Evolutionary conservation across 2,797 vertebrate genomes (phyloP).

Genomic region (Denticeps clupeoides): DNA sequence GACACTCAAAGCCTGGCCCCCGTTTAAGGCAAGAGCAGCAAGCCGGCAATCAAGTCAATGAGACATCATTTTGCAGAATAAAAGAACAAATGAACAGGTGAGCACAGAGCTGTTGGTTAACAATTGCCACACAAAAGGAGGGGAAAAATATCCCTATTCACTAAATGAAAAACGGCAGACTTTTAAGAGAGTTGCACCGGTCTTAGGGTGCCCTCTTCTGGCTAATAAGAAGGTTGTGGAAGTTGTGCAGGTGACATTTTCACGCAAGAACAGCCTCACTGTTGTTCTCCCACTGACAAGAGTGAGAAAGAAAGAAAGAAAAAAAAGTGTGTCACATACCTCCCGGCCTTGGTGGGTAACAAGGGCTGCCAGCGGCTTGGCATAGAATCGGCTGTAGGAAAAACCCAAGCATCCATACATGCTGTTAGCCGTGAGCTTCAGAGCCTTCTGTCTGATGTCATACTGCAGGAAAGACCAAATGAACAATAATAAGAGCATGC

Average conservation of each 20-base stretch:
- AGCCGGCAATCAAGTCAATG: conserved; percentile 18
- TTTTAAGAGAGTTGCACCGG: neutral
- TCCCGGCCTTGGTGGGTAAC: conserved; percentile 96
- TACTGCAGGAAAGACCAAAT: conserved; percentile 73
- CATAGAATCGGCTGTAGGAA: conserved; percentile 94
- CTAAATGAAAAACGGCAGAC: neutral
- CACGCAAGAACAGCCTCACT: no score
- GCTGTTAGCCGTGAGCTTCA: conserved; percentile 97
- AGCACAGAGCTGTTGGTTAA: conserved; percentile 26
- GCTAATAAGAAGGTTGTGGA: no score
- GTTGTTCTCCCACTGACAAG: no score
- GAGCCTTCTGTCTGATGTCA: conserved; percentile 96
- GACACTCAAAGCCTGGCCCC: conserved; percentile 13
- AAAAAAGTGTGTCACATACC: conserved; percentile 65
- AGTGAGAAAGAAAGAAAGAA: no score
- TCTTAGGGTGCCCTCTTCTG: conserved; percentile 49
- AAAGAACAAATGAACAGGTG: conserved; percentile 13
- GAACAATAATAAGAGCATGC: no score
- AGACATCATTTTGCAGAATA: conserved; percentile 2
- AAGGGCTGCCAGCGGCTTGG: conserved; percentile 90
- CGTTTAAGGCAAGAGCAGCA: conserved; percentile 16
- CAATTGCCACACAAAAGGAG: conserved; percentile 17
- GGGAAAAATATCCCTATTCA: neutral
- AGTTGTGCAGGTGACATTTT: no score
- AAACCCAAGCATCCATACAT: conserved; percentile 99